Evolutionary conservation across 2,113 vertebrate species (phyloP), one percentile per base, ranked within the genome.

Genomic region (Ceuthmochares aereus): DNA sequence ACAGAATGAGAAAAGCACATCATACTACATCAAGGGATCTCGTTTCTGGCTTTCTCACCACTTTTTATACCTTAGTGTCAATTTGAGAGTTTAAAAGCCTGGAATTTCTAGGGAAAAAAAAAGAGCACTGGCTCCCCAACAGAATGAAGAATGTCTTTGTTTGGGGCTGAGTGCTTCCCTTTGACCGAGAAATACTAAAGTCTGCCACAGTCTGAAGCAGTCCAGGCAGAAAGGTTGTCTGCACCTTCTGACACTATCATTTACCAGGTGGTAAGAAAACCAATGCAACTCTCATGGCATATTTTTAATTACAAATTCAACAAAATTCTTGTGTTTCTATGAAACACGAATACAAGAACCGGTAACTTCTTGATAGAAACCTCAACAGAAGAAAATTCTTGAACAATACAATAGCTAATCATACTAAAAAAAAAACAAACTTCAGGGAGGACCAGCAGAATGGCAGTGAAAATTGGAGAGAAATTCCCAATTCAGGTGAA

Each of bases 401-500:
- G 11, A 73, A 23, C 6, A 72, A 42, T 8, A 83, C 47, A 42
- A 12, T 34, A 63, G 29, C 3, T 26, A 76, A 55, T 4, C 15
- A 42, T 37, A 34, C 23, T 43, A 54, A 74, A 81, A 14, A 43
- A n/a, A n/a, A 73, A 43, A 2, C 20, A 51, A 13, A 11, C 43
- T 70, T 66, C 51, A 47, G 59, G 52, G 47, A 77, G 84, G 8
- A 66, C 36, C 16, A 58, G 14, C 25, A 52, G 22, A 87, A 84
- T 0, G 0, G 32, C 36, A 45, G 34, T 15, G 17, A 80, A 56
- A 76, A 43, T 1, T 10, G 6, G 29, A 80, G 27, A 45, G 5
- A 27, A 62, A 66, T 43, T 56, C 26, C 23, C 2, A 2, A 16
- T 42, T 84, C 40, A 21, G 18, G 3, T 25, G 19, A 81, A 43